Conservation (phyloP, 2,888 invertebrate species). For the Dryobota labecula region DNA sequence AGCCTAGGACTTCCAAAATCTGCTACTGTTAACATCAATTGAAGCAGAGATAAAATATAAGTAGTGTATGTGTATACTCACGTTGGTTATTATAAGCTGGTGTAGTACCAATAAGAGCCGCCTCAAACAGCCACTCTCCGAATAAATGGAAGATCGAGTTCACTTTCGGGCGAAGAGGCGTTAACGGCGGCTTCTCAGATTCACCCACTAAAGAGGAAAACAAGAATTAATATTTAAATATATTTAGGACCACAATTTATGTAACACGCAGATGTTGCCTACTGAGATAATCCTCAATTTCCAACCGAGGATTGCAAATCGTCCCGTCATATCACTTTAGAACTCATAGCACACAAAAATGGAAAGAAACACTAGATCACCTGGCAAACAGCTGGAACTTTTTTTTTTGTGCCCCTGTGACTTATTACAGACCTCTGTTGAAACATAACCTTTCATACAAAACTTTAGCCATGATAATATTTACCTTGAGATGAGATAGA, state of each 20-base stretch:
- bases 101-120: conserved; percentile 96
- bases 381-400: background rate
- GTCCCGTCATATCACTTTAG: background rate
- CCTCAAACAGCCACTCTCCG: conserved; percentile 99
- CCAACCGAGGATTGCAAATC: background rate
- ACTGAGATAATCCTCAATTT: background rate
- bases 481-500: conserved; percentile 87
- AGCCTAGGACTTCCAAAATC: background rate
- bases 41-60: too few relatives aligned
- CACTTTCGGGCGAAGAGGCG: conserved; percentile 96
- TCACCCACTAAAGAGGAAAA: conserved; percentile 88
- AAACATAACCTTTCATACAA: background rate
- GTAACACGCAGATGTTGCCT: background rate
- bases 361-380: background rate
- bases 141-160: conserved; percentile 98
- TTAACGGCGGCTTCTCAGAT: conserved; percentile 92
- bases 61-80: conserved; percentile 66
- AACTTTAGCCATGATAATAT: background rate
- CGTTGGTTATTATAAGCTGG: conserved; percentile 77
- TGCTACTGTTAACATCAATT: background rate
- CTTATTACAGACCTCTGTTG: too few relatives aligned
- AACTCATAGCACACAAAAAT: background rate
- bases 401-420: too few relatives aligned
- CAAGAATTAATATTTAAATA: background rate
- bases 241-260: background rate